phyloP scores from a whole-genome alignment of 2,113 vertebrate species.

The Ophthalmolycus amberensis region DNA sequence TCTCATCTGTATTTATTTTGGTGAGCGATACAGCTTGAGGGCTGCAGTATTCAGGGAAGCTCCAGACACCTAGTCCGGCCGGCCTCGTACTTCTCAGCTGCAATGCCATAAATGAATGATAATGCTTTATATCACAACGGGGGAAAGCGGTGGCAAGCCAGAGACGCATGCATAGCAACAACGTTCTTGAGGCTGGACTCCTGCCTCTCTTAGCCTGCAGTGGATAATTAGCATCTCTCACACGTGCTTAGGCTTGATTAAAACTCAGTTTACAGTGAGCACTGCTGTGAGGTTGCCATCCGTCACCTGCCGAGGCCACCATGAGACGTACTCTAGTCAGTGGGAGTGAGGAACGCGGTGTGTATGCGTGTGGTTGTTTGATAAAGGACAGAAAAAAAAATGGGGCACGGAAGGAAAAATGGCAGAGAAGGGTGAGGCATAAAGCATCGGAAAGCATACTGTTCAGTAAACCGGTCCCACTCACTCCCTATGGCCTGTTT shows the following conservation, averaged over 20 bases:
- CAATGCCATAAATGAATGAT: slow-evolving; percentile 22
- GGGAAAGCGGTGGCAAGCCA: slow-evolving; percentile 54
- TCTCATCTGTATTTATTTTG: slow-evolving; percentile 64
- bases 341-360: slow-evolving; percentile 37
- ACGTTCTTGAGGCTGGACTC: slow-evolving; percentile 55
- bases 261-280: slow-evolving; percentile 90
- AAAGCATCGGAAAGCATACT: slow-evolving; percentile 48
- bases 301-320: slow-evolving; percentile 87
- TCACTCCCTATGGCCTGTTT: slow-evolving; percentile 35
- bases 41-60: slow-evolving; percentile 24
- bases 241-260: slow-evolving; percentile 92
- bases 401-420: slow-evolving; percentile 33
- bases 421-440: slow-evolving; percentile 40
- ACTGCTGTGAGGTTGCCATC: slow-evolving; percentile 89
- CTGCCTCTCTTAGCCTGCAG: slow-evolving; percentile 76
- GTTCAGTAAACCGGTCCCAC: slow-evolving; percentile 44
- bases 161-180: slow-evolving; percentile 36
- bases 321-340: slow-evolving; percentile 68
- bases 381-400: slow-evolving; percentile 45
- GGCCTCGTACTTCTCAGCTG: slow-evolving; percentile 20
- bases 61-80: slow-evolving; percentile 35
- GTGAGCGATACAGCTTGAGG: slow-evolving; percentile 45
- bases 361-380: slow-evolving; percentile 35
- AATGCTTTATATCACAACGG: slow-evolving; percentile 34
- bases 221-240: slow-evolving; percentile 90